Percentiles rank a stretch among this genome's conserved stretches.
Conservation (phyloP, 1,140 invertebrate species). For the Drosophila pachea region DNA sequence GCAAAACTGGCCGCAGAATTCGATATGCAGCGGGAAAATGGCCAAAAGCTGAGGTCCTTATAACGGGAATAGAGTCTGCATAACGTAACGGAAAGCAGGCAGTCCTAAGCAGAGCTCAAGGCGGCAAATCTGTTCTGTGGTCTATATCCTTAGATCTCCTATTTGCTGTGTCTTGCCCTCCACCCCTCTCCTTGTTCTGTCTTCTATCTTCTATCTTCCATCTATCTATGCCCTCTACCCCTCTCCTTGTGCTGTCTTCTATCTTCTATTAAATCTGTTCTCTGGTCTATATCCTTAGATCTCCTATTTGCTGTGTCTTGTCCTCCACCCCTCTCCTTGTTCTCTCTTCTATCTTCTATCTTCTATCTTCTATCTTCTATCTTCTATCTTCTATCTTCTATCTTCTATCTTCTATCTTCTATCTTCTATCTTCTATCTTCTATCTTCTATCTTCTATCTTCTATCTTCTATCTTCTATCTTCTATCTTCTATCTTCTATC, state of each 20-base stretch:
- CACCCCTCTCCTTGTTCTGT: no score
- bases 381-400: not conserved
- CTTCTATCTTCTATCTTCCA: no score
- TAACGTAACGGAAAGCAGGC: not conserved
- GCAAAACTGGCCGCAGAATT: not conserved
- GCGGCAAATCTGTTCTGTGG: no score
- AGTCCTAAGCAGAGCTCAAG: no score
- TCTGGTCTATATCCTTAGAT: no score
- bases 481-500: not conserved
- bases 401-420: not conserved
- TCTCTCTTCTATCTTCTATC: not conserved
- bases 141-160: no score
- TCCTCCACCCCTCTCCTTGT: no score
- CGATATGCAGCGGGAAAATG: slow-evolving; percentile 2
- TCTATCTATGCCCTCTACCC: no score
- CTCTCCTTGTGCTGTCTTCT: no score
- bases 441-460: not conserved
- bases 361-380: not conserved
- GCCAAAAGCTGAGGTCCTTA: not conserved
- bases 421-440: not conserved
- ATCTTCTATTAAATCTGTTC: no score
- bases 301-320: no score
- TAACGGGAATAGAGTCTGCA: not conserved
- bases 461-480: not conserved
- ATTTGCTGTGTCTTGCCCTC: no score